These are phyloP conservation scores for Proctacanthus coquilletti DNA, from an alignment of 1,140 invertebrate genomes.

Conservation along the genomic window DNA sequence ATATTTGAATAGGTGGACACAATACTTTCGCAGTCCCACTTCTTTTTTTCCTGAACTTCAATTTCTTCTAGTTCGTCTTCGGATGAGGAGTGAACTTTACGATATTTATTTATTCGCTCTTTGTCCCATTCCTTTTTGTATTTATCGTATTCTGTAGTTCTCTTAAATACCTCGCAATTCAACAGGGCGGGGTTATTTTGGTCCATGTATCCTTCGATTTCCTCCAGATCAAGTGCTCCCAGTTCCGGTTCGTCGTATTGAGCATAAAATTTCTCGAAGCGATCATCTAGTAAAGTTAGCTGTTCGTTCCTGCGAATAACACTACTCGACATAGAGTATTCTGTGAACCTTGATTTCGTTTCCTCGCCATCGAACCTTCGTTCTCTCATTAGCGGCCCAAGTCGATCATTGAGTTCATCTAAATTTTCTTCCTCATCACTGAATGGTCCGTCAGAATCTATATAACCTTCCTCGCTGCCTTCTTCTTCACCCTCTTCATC, in stretches of 20 bases:
- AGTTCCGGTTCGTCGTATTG: slow-evolving; percentile 82
- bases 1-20: slow-evolving; percentile 77
- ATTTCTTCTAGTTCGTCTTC: slow-evolving; percentile 41
- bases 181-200: slow-evolving; percentile 49
- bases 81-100: slow-evolving; percentile 37
- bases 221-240: slow-evolving; percentile 73
- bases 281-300: slow-evolving; percentile 68
- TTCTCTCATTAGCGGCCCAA: slow-evolving; percentile 37
- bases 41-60: slow-evolving; percentile 42
- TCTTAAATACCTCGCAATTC: slow-evolving; percentile 43
- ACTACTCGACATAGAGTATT: slow-evolving; percentile 89
- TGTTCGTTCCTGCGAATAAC: slow-evolving; percentile 76
- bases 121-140: slow-evolving; percentile 46
- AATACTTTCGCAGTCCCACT: slow-evolving; percentile 91
- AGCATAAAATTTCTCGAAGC: slow-evolving; percentile 81
- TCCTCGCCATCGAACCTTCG: slow-evolving; percentile 49
- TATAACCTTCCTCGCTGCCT: slow-evolving; percentile 28
- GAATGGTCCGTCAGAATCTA: slow-evolving; percentile 24
- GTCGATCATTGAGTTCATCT: slow-evolving; percentile 36
- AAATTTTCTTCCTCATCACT: slow-evolving; percentile 33
- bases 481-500: slow-evolving; percentile 31
- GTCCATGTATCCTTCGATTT: slow-evolving; percentile 68
- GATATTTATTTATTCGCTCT: slow-evolving; percentile 42
- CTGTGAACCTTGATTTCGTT: slow-evolving; percentile 76
- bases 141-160: slow-evolving; percentile 39